phyloP scores from a whole-genome alignment of 2,888 invertebrate genomes.

The Oasisia sp. region DNA sequence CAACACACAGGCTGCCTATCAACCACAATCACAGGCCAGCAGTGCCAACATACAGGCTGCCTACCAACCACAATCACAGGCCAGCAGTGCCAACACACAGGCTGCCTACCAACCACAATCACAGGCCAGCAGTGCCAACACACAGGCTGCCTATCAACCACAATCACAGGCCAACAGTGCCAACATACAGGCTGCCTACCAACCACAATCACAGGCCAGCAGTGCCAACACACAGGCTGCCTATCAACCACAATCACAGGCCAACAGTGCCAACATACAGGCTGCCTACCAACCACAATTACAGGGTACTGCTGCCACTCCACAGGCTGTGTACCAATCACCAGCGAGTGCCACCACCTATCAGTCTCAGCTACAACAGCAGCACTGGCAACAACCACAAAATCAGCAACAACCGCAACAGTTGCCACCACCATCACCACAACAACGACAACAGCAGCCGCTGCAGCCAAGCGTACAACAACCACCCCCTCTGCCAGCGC shows the following conservation, averaged over 20 bases:
- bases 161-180: neutral
- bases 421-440: constrained; percentile 24
- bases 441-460: constrained; percentile 7
- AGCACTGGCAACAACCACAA: constrained; percentile 22
- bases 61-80: neutral
- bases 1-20: neutral
- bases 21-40: neutral
- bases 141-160: neutral
- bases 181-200: neutral
- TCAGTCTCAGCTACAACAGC: constrained; percentile 24
- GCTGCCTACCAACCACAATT: neutral
- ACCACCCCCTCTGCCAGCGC: constrained; percentile 14
- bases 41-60: constrained; percentile 21
- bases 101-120: neutral
- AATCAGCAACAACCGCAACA: constrained; percentile 22
- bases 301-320: constrained; percentile 23
- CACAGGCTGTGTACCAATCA: neutral
- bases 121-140: neutral
- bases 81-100: neutral
- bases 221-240: neutral
- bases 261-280: neutral
- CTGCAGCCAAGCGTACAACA: neutral
- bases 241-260: neutral
- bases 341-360: neutral
- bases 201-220: neutral